A percentile compares a stretch with the other conserved stretches of the same genome.
Conservation (phyloP, 2,113 vertebrate species). For the Ammodytes dubius region DNA sequence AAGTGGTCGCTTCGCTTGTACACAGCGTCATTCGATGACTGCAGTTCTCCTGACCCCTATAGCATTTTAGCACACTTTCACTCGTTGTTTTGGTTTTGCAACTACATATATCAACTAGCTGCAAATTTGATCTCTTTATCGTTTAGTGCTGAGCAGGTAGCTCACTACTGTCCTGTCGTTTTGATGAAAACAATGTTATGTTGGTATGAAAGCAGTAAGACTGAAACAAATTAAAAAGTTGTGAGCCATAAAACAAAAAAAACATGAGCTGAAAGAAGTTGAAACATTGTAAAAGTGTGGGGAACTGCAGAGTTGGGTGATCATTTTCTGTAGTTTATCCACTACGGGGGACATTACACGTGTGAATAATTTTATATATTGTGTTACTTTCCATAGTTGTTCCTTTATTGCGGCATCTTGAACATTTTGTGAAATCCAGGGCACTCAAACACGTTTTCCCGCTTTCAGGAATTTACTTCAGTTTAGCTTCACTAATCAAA, state of each 20-base stretch:
- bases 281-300: background rate
- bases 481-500: conserved; percentile 43
- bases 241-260: conserved; percentile 2
- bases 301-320: background rate
- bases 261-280: background rate
- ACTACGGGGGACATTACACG: background rate
- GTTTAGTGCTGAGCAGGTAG: background rate
- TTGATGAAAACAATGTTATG: too few species aligned
- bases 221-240: conserved; percentile 9
- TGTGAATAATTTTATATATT: background rate
- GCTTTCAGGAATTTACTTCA: conserved; percentile 28
- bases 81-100: background rate
- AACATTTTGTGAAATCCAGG: background rate
- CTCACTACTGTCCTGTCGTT: too few species aligned
- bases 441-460: conserved; percentile 12
- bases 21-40: background rate
- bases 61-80: background rate
- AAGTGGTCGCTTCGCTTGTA: background rate
- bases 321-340: background rate
- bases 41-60: background rate
- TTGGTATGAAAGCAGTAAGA: background rate
- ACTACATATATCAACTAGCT: background rate
- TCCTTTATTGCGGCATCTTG: background rate
- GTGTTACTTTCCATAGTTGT: background rate
- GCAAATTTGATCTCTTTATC: background rate